Conservation (phyloP, 2,888 invertebrate species). For the Cantharis rustica region DNA sequence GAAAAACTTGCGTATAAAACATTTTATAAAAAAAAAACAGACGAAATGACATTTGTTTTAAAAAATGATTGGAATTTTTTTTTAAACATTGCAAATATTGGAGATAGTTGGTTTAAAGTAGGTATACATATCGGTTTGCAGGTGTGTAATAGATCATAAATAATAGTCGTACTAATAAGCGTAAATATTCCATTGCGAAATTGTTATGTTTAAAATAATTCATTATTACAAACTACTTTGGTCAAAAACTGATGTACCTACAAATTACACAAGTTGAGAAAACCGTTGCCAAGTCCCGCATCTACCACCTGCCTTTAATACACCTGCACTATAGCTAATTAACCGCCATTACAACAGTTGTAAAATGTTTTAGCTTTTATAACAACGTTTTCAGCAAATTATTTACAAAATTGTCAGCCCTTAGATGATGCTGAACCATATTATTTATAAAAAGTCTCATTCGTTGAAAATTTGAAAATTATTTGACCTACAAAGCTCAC, state of each 20-base stretch:
- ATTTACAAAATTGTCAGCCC: background rate
- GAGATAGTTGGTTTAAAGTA: background rate
- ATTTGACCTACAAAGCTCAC: too few species aligned
- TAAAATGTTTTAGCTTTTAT: conserved; percentile 1
- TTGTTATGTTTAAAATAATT: conserved; percentile 9
- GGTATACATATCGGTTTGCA: background rate
- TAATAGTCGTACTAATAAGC: background rate
- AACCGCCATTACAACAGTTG: conserved; percentile 24
- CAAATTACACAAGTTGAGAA: conserved; percentile 18
- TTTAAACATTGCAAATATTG: background rate
- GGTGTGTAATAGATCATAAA: background rate
- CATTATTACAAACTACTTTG: conserved; percentile 18
- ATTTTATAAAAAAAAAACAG: too few species aligned
- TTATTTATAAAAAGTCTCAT: background rate
- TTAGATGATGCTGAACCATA: background rate
- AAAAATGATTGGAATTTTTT: too few species aligned
- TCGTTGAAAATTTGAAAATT: background rate
- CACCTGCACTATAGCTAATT: conserved; percentile 28
- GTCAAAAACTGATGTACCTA: conserved; percentile 13
- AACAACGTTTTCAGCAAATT: background rate
- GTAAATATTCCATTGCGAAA: background rate
- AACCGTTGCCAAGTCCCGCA: conserved; percentile 25
- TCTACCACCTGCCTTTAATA: conserved; percentile 27
- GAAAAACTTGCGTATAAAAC: too few species aligned
- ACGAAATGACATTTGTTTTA: too few species aligned